Evolutionary conservation across 2,888 invertebrate genomes (phyloP).

Genomic region (Eupithecia tripunctaria): DNA sequence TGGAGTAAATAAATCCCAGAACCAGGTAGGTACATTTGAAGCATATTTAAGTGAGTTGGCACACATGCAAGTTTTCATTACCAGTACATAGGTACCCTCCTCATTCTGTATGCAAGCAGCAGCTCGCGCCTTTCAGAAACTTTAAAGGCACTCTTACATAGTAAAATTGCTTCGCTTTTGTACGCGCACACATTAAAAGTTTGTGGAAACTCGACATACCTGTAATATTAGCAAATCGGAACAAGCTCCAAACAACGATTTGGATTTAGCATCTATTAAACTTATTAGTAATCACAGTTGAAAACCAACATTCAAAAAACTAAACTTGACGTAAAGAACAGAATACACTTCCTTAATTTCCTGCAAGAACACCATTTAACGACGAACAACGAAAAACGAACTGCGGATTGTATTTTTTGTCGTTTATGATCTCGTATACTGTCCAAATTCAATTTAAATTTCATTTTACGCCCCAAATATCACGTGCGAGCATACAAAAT

Average conservation of each 20-base stretch:
- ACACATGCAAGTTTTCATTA: conserved; percentile 42
- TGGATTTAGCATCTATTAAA: background rate
- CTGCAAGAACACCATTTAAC: background rate
- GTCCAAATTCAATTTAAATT: conserved; percentile 83
- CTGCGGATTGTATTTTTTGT: conserved; percentile 47
- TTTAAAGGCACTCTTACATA: conserved; percentile 51
- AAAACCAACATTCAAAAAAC: background rate
- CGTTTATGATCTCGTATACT: conserved; percentile 53
- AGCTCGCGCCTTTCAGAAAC: conserved; percentile 49
- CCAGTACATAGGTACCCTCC: conserved; percentile 27
- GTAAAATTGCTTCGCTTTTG: conserved; percentile 51
- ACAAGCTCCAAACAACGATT: background rate
- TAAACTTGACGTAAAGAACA: background rate
- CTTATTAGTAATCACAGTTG: background rate
- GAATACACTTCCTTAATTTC: too few species aligned
- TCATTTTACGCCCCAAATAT: conserved; percentile 83
- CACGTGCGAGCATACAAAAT: conserved; percentile 80
- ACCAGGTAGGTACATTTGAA: conserved; percentile 16
- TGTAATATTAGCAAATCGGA: background rate
- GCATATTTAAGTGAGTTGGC: conserved; percentile 34
- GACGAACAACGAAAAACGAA: conserved; percentile 36
- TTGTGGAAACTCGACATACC: conserved; percentile 38
- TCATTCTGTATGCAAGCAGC: conserved; percentile 48
- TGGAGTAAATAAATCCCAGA: conserved; percentile 25
- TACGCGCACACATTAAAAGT: conserved; percentile 54